Evolutionary conservation across 2,888 invertebrate species (phyloP).

Genomic region (Aleiodes alternator): DNA sequence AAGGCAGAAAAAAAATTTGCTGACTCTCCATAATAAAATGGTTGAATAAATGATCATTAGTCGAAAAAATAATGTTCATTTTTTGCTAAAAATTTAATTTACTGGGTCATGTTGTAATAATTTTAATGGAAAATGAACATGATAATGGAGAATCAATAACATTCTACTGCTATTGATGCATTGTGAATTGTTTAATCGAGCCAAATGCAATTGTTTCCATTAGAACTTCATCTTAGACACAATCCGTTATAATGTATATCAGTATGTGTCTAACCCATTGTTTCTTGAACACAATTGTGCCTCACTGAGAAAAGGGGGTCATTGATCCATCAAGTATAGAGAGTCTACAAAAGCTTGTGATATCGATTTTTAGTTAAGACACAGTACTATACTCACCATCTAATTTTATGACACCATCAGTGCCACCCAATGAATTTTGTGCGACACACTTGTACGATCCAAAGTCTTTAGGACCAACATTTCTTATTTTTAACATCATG

Average conservation of each 20-base stretch:
- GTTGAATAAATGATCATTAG: conserved; percentile 61
- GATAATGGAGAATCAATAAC: conserved; percentile 19
- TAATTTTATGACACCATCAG: conserved; percentile 91
- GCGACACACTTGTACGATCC: conserved; percentile 94
- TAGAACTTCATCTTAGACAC: conserved; percentile 22
- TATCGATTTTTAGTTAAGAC: conserved; percentile 18
- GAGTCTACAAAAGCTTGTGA: not conserved
- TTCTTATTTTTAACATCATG: conserved; percentile 93
- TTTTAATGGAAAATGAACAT: not conserved
- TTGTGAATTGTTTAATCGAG: conserved; percentile 28
- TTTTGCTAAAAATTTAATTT: not conserved
- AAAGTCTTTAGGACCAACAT: conserved; percentile 87
- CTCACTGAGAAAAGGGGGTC: conserved; percentile 55
- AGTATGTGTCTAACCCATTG: conserved; percentile 25
- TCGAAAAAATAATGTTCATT: conserved; percentile 1
- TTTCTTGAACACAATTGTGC: conserved; percentile 36
- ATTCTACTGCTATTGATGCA: conserved; percentile 11
- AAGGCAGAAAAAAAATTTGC: conserved; percentile 31
- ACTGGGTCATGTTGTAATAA: not conserved
- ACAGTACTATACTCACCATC: conserved; percentile 82
- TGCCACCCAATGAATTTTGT: conserved; percentile 93
- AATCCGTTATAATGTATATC: conserved; percentile 26
- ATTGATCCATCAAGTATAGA: conserved; percentile 25
- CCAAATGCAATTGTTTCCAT: conserved; percentile 25
- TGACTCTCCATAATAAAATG: conserved; percentile 46